Evolutionary conservation across 2,888 invertebrate genomes (phyloP), one percentile per base, ranked within the genome.

Genomic region (Callinectes sapidus): DNA sequence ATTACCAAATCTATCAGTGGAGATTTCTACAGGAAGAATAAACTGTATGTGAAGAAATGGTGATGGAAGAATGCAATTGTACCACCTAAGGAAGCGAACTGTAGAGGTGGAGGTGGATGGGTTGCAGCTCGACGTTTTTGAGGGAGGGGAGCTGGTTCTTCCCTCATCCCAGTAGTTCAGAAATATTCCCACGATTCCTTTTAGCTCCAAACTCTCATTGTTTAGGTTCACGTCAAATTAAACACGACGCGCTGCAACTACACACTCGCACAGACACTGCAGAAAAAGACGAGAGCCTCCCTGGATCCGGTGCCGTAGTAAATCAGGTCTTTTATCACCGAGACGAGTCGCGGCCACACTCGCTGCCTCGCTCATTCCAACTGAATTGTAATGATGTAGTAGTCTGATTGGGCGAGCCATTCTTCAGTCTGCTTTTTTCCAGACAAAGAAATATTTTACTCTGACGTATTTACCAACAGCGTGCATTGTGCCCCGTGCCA

Each of bases 231-330:
- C 71, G 71, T 71, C 71, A 71, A 71, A 71, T 71, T 23, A 71
- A 71, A 71, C 71, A n/a, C 23, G 71, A 71, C 71, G 28, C 71
- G 71, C 3, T 71, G 71, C 71, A 71, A 23, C 71, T 71, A n/a
- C 71, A 71, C 23, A 71, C 71, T 71, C n/a, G 10, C 71, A 23
- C 71, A 23, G 71, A 71, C 71, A 28, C 2, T 81, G 16, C 35
- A 81, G 81, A 81, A 81, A 71, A 81, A 81, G 81, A 81, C 81
- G 32, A 1, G 81, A 81, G 81, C 81, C 81, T 81, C 81, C 35
- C 35, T 16, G n/a, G 71, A 71, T 71, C 71, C 61, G 61, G 61
- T 71, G 71, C 28, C 23, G 71, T 81, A 32, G 81, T 81, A 81
- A 81, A 32, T 81, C 81, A 35, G 14, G 32, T 32, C 81, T 81